These are phyloP conservation scores for Battus philenor DNA, from an alignment of 1,140 invertebrate species.

Conservation along the genomic window DNA sequence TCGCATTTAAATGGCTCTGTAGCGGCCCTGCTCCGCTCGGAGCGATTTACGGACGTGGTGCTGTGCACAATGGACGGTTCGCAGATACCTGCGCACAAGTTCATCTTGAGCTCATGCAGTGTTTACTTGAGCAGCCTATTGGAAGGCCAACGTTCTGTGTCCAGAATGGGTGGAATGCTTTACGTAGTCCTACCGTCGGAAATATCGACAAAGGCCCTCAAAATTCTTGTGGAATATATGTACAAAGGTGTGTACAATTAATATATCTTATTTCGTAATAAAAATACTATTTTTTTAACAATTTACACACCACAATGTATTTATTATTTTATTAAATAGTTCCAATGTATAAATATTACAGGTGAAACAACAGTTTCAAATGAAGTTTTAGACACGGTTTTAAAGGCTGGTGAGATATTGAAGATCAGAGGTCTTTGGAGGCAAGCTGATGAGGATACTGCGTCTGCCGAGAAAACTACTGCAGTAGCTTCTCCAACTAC, in stretches of 20 bases:
- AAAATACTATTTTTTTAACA: too few species aligned
- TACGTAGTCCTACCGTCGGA: constrained; percentile 88
- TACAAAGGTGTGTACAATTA: constrained; percentile 79
- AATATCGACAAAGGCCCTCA: constrained; percentile 85
- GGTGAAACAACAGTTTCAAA: constrained; percentile 91
- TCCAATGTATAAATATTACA: constrained; percentile 26
- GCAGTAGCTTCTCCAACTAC: constrained; percentile 27
- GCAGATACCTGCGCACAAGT: constrained; percentile 90
- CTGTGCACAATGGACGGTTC: constrained; percentile 87
- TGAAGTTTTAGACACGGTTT: constrained; percentile 85
- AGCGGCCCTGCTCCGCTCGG: constrained; percentile 84
- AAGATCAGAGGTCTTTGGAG: constrained; percentile 85
- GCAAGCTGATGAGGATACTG: constrained; percentile 74
- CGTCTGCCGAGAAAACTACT: constrained; percentile 42
- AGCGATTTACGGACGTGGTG: constrained; percentile 90
- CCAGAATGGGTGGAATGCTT: constrained; percentile 76
- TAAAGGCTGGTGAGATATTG: constrained; percentile 86
- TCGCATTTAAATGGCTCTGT: constrained; percentile 88
- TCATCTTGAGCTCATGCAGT: constrained; percentile 89
- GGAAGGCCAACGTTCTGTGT: constrained; percentile 75
- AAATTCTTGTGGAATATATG: constrained; percentile 91
- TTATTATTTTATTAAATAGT: too few species aligned
- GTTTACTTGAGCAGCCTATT: constrained; percentile 75
- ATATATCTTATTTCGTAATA: too few species aligned
- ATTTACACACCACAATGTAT: too few species aligned